These are phyloP conservation scores for Nomada flava DNA, from an alignment of 2,888 invertebrate genomes.

Conservation along the genomic window DNA sequence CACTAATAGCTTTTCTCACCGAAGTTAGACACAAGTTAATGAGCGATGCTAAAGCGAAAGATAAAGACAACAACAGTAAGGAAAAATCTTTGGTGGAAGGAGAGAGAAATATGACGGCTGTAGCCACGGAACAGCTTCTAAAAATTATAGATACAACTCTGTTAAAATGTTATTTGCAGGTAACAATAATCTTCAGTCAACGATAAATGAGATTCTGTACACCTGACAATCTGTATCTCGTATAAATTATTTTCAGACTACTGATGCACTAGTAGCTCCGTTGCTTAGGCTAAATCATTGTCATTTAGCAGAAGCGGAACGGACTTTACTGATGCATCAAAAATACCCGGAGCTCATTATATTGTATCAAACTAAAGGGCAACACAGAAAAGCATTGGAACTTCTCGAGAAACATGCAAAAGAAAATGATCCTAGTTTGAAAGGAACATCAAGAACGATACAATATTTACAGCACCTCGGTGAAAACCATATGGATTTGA, in stretches of 20 bases:
- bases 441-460: slow-evolving; percentile 93
- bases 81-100: slow-evolving; percentile 71
- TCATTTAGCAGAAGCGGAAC: slow-evolving; percentile 96
- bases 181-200: slow-evolving; percentile 76
- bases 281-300: slow-evolving; percentile 96
- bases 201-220: neutral
- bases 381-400: slow-evolving; percentile 96
- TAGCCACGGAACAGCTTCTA: slow-evolving; percentile 88
- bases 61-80: slow-evolving; percentile 73
- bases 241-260: slow-evolving; percentile 88
- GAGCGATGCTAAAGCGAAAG: slow-evolving; percentile 80
- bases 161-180: slow-evolving; percentile 98
- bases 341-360: slow-evolving; percentile 97
- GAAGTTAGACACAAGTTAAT: slow-evolving; percentile 88
- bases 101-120: slow-evolving; percentile 81
- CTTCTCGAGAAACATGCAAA: slow-evolving; percentile 92
- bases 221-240: neutral
- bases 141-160: slow-evolving; percentile 99
- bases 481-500: slow-evolving; percentile 90
- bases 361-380: slow-evolving; percentile 96
- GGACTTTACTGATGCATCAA: slow-evolving; percentile 92
- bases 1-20: slow-evolving; percentile 95
- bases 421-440: slow-evolving; percentile 90
- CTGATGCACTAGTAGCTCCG: slow-evolving; percentile 97
- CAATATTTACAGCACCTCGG: slow-evolving; percentile 96